Conservation (phyloP, 1,140 invertebrate genomes). For the Homarus americanus region DNA sequence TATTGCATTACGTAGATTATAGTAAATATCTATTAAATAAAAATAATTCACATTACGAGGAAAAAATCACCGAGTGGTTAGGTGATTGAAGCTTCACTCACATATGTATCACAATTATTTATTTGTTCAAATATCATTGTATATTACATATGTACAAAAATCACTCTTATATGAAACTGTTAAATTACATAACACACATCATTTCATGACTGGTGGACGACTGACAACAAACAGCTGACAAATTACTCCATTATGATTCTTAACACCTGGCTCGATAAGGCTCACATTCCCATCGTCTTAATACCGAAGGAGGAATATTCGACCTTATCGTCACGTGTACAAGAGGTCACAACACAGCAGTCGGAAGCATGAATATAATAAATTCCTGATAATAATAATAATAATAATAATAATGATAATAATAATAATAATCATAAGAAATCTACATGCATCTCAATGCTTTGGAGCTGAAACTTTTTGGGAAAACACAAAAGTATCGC, state of each 20-base stretch:
- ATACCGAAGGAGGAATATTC: too few relatives aligned
- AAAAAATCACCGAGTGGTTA: too few relatives aligned
- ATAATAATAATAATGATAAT: slow-evolving; percentile 38
- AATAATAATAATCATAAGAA: slow-evolving; percentile 41
- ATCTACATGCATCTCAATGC: background rate
- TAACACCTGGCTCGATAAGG: background rate
- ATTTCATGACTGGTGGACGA: background rate
- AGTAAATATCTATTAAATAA: too few relatives aligned
- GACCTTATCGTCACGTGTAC: background rate
- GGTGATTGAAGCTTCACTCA: background rate
- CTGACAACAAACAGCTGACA: background rate
- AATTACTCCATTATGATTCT: too few relatives aligned
- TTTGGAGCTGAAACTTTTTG: background rate
- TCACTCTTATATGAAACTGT: slow-evolving; percentile 63
- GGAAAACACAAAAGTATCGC: background rate
- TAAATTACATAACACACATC: slow-evolving; percentile 45
- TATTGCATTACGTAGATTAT: too few relatives aligned
- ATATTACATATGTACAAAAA: slow-evolving; percentile 72
- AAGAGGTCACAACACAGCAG: background rate
- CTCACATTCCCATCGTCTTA: too few relatives aligned
- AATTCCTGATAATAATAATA: slow-evolving; percentile 33
- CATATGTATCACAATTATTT: slow-evolving; percentile 67
- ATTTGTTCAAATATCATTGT: slow-evolving; percentile 70
- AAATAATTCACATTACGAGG: too few relatives aligned
- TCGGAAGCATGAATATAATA: background rate